Evolutionary conservation across 2,113 vertebrate species (phyloP).

Genomic region (Pimephales promelas): DNA sequence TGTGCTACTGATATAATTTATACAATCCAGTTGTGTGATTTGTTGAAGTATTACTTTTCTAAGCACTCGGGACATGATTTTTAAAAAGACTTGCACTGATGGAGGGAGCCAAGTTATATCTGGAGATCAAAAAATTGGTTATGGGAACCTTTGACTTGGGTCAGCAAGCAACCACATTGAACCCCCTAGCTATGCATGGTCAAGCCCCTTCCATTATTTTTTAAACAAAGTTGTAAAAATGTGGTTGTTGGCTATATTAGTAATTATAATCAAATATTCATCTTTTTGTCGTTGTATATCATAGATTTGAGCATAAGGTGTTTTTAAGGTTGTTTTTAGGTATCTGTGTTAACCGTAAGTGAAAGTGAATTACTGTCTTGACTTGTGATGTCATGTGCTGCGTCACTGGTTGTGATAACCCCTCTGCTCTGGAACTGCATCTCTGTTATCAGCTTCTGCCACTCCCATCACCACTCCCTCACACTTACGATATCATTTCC

Average conservation of each 20-base stretch:
- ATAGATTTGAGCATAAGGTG: background rate
- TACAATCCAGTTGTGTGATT: background rate
- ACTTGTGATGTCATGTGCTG: slow-evolving; percentile 34
- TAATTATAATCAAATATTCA: background rate
- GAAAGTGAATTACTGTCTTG: background rate
- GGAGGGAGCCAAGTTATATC: too few species aligned
- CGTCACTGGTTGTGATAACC: slow-evolving; percentile 37
- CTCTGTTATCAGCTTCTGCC: slow-evolving; percentile 52
- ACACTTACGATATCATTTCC: slow-evolving; percentile 43
- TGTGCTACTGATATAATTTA: background rate
- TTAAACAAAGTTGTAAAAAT: background rate
- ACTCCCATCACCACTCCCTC: slow-evolving; percentile 46
- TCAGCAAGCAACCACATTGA: background rate
- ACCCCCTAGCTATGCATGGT: background rate
- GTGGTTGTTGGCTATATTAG: background rate
- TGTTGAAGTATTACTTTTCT: background rate
- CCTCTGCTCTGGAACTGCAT: background rate
- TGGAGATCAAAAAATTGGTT: background rate
- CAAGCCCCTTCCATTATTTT: too few species aligned
- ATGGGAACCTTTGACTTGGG: background rate
- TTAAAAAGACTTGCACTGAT: background rate
- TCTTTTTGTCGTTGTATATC: background rate
- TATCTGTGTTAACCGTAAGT: background rate
- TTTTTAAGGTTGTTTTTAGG: background rate
- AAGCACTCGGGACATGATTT: background rate